Conservation (phyloP, 2,888 invertebrate species). For the Dryadula phaetusa region DNA sequence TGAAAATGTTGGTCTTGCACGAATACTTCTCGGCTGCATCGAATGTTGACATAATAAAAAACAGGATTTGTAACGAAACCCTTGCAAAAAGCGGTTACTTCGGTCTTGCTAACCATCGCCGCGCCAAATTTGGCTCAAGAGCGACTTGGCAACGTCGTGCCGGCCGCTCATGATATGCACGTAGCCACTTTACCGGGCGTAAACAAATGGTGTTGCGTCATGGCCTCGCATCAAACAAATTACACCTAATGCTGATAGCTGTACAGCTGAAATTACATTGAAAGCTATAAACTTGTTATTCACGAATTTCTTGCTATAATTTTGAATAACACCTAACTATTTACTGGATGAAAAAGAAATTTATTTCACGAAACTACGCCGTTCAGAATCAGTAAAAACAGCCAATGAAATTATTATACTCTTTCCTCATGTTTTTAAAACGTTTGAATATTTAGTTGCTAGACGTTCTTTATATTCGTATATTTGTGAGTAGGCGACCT, state of each 20-base stretch:
- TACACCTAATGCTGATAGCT: conserved; percentile 52
- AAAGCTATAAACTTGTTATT: conserved; percentile 61
- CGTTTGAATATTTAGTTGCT: conserved; percentile 14
- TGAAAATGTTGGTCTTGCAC: conserved; percentile 1
- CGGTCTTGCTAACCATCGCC: conserved; percentile 61
- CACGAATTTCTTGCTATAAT: conserved; percentile 62
- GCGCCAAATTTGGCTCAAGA: conserved; percentile 75
- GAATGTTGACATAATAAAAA: conserved; percentile 39
- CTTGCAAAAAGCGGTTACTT: conserved; percentile 58
- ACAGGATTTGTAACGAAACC: conserved; percentile 41
- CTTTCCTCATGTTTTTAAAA: conserved; percentile 18
- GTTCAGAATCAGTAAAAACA: conserved; percentile 27
- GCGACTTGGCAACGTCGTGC: conserved; percentile 73
- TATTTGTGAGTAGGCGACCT: conserved; percentile 30
- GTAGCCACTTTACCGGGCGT: conserved; percentile 64
- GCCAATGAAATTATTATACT: conserved; percentile 12
- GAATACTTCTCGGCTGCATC: neutral
- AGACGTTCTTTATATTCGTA: conserved; percentile 21
- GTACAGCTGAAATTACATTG: conserved; percentile 52
- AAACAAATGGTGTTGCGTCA: conserved; percentile 80
- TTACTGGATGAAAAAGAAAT: conserved; percentile 45
- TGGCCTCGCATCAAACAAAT: conserved; percentile 54
- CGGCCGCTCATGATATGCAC: conserved; percentile 48
- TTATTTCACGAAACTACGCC: conserved; percentile 40
- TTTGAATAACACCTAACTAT: conserved; percentile 47